Conservation (phyloP, 2,888 invertebrate species). For the Hypolimnas misippus region DNA sequence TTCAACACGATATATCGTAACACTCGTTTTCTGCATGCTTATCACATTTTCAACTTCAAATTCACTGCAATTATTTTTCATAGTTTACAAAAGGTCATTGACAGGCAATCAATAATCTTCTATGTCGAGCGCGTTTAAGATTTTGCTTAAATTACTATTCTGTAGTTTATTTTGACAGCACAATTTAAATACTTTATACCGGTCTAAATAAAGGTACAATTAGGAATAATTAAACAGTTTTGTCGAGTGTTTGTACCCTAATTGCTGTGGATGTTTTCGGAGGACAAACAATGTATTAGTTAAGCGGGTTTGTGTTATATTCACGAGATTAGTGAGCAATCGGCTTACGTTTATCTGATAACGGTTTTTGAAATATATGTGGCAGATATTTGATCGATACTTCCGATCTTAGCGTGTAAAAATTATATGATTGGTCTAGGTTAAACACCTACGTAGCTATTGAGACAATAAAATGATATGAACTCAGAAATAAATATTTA, state of each 20-base stretch:
- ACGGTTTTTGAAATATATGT: slow-evolving; percentile 48
- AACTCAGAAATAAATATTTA: too few species aligned
- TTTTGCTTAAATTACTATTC: slow-evolving; percentile 5
- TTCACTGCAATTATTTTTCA: slow-evolving; percentile 20
- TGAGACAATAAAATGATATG: too few species aligned
- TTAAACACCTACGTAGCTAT: too few species aligned
- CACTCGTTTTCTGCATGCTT: slow-evolving; percentile 42
- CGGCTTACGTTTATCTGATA: slow-evolving; percentile 71
- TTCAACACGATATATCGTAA: slow-evolving; percentile 26
- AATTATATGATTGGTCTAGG: neutral
- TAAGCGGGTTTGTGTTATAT: slow-evolving; percentile 46
- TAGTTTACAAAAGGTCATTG: slow-evolving; percentile 14
- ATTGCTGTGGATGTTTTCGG: slow-evolving; percentile 15
- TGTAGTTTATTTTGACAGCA: slow-evolving; percentile 3
- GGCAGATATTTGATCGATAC: slow-evolving; percentile 62
- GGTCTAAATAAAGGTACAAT: neutral
- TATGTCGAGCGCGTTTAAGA: slow-evolving; percentile 19
- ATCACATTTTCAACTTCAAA: slow-evolving; percentile 34
- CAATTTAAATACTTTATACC: neutral
- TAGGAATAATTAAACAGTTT: neutral
- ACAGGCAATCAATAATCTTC: slow-evolving; percentile 31
- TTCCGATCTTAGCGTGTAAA: neutral
- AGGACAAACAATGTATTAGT: slow-evolving; percentile 24
- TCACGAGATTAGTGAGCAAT: slow-evolving; percentile 63
- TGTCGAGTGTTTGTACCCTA: slow-evolving; percentile 10